Base-by-base conservation (phyloP, 2,888 invertebrate species). In the Erpobdella octoculata region DNA sequence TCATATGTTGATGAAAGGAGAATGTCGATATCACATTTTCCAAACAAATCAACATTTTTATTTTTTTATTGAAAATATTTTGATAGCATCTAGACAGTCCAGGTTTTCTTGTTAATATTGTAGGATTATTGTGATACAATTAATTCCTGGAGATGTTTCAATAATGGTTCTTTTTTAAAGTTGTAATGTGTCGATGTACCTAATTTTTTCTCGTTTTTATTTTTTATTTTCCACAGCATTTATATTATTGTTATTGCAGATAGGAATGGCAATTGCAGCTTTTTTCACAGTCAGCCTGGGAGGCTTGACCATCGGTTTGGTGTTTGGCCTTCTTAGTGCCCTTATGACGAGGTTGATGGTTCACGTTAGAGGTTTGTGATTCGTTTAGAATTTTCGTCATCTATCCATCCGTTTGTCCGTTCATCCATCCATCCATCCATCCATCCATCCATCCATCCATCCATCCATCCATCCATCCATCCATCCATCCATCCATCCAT, bases 261-360 rank as follows among this genome's bases (percentile, higher is more conserved):
- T 83, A 48, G 72, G 81, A 8, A 75, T 85, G 18, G 86, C 85
- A 0, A 75, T 86, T 12, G 79, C 83, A 4, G 82, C 86, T 35
- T 87, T 87, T 76, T 78, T 86, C 72, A 83, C 84, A 67, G 86
- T 86, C 61, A 83, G 84, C 73, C 74, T 85, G 5, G 86, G 86
- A 37, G 86, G 86, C 0, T 77, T 85, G 8, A 46, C 79, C 2
- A 84, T 87, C 66, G 87, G 87, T 1, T 76, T 85, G 1, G 9
- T 85, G 12, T 83, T 83, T 74, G 87, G 87, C 1, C 74, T 84
- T 5, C 21, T 86, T 12, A 84, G 86, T 0, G 82, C 86, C 1
- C 76, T 84, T 35, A 75, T 85, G 28, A 84, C 84, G 1, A 80
- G 81, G 71, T 79, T 75, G 70, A 83, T 84, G 1, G 75, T 73